phyloP scores from a whole-genome alignment of 1,140 invertebrate species.

The Drosophila burlai region DNA sequence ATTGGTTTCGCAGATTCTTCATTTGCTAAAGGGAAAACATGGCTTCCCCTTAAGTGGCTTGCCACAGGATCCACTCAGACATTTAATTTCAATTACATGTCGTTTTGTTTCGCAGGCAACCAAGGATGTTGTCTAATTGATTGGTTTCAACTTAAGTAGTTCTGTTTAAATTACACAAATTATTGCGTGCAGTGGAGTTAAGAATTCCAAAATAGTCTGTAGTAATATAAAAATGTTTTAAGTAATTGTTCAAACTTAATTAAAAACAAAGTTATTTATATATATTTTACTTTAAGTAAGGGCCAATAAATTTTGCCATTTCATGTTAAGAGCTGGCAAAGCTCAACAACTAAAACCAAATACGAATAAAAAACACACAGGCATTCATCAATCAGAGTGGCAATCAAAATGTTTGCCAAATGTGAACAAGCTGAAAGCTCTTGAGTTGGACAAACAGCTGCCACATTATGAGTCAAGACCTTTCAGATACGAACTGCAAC shows the following conservation, averaged over 20 bases:
- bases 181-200: background rate
- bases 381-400: constrained; percentile 33
- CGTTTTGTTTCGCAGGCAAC: constrained; percentile 40
- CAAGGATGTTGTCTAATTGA: constrained; percentile 21
- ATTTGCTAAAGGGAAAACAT: constrained; percentile 21
- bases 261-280: too few relatives aligned
- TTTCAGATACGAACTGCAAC: constrained; percentile 62
- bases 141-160: constrained; percentile 1
- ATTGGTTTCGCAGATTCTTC: constrained; percentile 12
- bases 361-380: background rate
- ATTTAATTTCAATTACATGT: constrained; percentile 72
- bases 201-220: background rate
- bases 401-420: constrained; percentile 31
- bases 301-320: background rate
- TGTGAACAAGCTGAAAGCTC: constrained; percentile 23
- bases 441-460: constrained; percentile 45
- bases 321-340: background rate
- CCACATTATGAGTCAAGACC: constrained; percentile 42
- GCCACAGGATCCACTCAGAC: constrained; percentile 17
- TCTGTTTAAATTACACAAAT: background rate
- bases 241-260: background rate
- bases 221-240: background rate
- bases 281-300: background rate
- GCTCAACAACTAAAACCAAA: background rate
- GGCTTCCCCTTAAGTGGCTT: constrained; percentile 8